A percentile compares a stretch with the other conserved stretches of the same genome.
Evolutionary conservation across 2,113 vertebrate genomes (phyloP).

Genomic region (Proteles cristata): DNA sequence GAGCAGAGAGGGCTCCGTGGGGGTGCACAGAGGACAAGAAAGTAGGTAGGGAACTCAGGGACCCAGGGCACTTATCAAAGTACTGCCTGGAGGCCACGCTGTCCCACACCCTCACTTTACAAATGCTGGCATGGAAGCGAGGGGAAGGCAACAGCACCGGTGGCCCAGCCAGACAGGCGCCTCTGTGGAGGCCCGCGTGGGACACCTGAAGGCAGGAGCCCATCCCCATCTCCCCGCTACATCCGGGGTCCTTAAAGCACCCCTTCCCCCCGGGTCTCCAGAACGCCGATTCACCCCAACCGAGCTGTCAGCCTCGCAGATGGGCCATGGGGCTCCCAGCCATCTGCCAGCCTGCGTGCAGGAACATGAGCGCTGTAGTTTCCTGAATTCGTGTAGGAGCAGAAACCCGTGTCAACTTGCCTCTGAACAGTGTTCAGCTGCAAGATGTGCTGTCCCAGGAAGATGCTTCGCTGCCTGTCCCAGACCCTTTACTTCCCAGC

Average conservation of each 20-base stretch:
- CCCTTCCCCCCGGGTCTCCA: background rate
- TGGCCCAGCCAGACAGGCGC: background rate
- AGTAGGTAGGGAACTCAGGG: background rate
- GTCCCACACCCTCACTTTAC: background rate
- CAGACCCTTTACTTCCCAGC: background rate
- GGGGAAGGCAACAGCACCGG: background rate
- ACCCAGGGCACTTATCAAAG: background rate
- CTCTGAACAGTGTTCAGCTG: background rate
- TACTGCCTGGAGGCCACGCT: background rate
- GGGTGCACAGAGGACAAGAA: background rate
- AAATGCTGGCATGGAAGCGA: background rate
- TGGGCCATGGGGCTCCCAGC: background rate
- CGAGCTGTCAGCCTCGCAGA: background rate
- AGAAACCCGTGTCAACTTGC: background rate
- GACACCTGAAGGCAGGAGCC: background rate
- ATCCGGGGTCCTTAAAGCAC: background rate
- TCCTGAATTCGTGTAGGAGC: background rate
- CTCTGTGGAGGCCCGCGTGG: fast-evolving
- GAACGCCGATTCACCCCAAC: background rate
- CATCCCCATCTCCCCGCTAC: background rate
- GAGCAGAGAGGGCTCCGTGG: background rate
- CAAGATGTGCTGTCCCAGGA: background rate
- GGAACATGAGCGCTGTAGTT: background rate
- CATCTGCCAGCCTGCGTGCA: background rate
- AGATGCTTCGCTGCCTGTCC: background rate